A percentile compares a stretch with the other conserved stretches of the same genome.
These are phyloP conservation scores for Cnemophilus loriae DNA, from an alignment of 2,113 vertebrate genomes.

Conservation along the genomic window DNA sequence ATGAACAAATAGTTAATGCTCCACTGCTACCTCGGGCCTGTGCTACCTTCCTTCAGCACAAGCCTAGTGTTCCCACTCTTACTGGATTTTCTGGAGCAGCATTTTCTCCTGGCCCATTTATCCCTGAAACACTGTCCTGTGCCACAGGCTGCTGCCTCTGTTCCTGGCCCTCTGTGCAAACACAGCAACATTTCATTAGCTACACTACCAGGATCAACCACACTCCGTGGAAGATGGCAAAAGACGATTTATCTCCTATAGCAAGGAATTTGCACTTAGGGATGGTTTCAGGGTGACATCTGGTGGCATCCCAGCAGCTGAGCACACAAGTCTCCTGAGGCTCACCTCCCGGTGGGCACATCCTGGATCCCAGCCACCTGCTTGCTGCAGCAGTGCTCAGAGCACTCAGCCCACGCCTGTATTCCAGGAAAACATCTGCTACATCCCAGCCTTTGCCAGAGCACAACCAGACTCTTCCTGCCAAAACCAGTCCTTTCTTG, in stretches of 20 bases:
- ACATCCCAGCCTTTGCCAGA: not conserved
- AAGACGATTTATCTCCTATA: not conserved
- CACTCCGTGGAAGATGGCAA: not conserved
- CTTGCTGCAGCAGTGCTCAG: not conserved
- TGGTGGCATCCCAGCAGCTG: not conserved
- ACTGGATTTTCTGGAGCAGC: not conserved
- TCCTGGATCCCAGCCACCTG: no score
- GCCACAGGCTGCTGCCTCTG: not conserved
- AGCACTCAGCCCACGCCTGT: fast-evolving
- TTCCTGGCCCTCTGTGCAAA: not conserved
- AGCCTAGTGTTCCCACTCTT: not conserved
- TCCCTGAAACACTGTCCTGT: not conserved
- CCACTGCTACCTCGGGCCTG: not conserved
- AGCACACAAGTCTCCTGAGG: not conserved
- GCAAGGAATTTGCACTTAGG: not conserved
- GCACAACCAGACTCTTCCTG: not conserved
- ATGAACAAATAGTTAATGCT: not conserved
- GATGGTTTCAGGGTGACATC: not conserved
- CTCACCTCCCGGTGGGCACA: fast-evolving
- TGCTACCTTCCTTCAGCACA: no score
- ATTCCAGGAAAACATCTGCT: not conserved
- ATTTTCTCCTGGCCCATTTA: fast-evolving
- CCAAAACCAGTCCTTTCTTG: not conserved
- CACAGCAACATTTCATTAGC: not conserved
- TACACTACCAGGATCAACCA: fast-evolving